Evolutionary conservation across 2,797 vertebrate genomes (phyloP), one percentile per base, ranked within the genome.

Genomic region (Sebastes steindachneri): DNA sequence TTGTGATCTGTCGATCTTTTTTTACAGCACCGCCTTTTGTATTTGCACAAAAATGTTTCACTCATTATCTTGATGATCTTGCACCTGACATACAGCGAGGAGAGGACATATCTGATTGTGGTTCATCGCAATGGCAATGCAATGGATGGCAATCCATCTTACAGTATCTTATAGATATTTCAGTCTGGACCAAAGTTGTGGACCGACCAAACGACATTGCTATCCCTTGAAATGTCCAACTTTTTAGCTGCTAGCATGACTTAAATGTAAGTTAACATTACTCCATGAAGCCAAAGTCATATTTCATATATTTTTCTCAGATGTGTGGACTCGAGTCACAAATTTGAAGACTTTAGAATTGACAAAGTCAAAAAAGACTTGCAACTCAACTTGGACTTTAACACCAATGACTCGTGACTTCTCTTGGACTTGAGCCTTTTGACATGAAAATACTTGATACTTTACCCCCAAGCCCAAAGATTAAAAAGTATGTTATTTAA

Each of bases 1-100:
- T 69, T 68, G 25, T 81, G 67, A 55, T 82, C 67, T 58, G 11
- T 4, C 45, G 4, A 4, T 58, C 60, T 69, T 59, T 62, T 45
- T 45, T 29, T 33, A 53, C 29, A 69, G 19, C 51, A 28, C 75
- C 9, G 4, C 4, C 26, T 53, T 60, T 51, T 60, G 7, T 33
- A 21, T 86, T 74, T 28, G 2, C 12, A 25, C 8, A 29, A 55
- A 33, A 59, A 55, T 28, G 0, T 62, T 35, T 41, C 15, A 37
- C 6, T 68, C 33, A 55, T 51, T n/a, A 57, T 68, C 6, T 69
- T 53, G 10, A 71, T 66, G 31, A 60, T 37, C 19, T 41, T 58
- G 26, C 14, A 62, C 33, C 17, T 54, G 21, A 67, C 21, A 5
- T 25, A 28, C 31, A 25, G 29, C 1, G 59, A 48, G 45, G 45